phyloP scores from a whole-genome alignment of 30 jellyfish, hydroid and myxozoan species.

The Hydractinia echinata region DNA sequence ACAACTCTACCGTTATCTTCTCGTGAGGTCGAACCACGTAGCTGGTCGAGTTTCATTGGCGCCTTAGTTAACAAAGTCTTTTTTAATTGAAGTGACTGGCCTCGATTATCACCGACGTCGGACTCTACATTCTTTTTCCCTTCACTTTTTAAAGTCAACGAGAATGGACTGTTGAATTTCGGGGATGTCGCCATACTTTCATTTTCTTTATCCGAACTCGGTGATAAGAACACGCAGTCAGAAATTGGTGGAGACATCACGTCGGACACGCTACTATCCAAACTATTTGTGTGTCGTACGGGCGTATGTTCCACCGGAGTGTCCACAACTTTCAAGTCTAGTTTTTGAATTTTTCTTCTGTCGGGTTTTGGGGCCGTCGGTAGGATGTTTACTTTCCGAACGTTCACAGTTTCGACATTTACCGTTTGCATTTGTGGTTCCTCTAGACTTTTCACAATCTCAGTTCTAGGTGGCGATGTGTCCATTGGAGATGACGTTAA shows the following conservation, averaged over 20 bases:
- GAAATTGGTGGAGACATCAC: background rate
- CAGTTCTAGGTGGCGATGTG: background rate
- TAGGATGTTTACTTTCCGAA: background rate
- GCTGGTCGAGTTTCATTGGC: constrained; percentile 33
- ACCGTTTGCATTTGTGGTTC: background rate
- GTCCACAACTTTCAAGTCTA: background rate
- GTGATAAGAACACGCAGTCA: background rate
- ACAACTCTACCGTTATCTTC: constrained; percentile 3
- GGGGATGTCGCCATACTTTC: constrained; percentile 1
- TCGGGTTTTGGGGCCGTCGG: background rate
- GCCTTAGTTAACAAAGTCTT: constrained; percentile 37
- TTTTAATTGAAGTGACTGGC: constrained; percentile 29
- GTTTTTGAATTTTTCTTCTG: background rate
- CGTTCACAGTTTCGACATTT: background rate
- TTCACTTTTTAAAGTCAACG: constrained; percentile 25
- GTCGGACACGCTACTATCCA: background rate
- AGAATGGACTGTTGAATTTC: constrained; percentile 6
- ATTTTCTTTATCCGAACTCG: background rate
- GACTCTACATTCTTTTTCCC: constrained; percentile 2
- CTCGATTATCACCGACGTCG: background rate
- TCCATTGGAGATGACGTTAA: background rate
- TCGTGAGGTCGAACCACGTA: background rate
- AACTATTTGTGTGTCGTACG: background rate
- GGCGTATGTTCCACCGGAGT: background rate
- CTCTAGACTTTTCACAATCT: no score